A percentile compares a stretch with the other conserved stretches of the same genome.
Conservation (phyloP, 2,113 vertebrate genomes). For the Hemiprocne comata region DNA sequence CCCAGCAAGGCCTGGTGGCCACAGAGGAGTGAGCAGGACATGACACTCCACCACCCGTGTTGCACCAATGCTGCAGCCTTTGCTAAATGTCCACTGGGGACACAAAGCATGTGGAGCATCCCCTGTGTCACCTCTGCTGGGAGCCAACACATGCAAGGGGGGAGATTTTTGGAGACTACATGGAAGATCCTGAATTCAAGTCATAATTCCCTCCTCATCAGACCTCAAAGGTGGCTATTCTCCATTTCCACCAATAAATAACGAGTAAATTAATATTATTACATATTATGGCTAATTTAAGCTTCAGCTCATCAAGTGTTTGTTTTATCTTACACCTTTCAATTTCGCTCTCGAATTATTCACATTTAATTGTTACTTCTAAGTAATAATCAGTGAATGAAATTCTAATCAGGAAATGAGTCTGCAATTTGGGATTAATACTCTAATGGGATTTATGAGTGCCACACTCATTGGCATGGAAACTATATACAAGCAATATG, state of each 20-base stretch:
- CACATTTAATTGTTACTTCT: constrained; percentile 27
- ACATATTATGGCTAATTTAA: not conserved
- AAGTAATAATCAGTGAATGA: not conserved
- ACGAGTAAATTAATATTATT: not conserved
- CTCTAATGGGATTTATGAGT: not conserved
- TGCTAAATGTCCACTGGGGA: accelerated
- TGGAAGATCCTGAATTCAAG: not conserved
- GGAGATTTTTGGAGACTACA: not conserved
- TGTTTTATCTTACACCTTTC: not conserved
- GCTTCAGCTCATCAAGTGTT: not conserved
- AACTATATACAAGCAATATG: not conserved
- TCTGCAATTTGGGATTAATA: constrained; percentile 7
- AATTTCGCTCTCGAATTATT: not conserved
- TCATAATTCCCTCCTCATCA: not conserved
- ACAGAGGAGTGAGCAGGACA: not conserved
- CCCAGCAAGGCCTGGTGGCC: not conserved
- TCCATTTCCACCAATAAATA: not conserved
- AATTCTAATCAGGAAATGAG: constrained; percentile 37
- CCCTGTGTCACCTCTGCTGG: not conserved
- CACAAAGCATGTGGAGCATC: not conserved
- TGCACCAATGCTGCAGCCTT: not conserved
- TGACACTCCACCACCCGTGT: not conserved
- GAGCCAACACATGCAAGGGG: accelerated
- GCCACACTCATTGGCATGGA: not conserved
- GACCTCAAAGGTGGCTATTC: not conserved